Conservation (phyloP, 1,140 invertebrate genomes). For the Bombus confusus region DNA sequence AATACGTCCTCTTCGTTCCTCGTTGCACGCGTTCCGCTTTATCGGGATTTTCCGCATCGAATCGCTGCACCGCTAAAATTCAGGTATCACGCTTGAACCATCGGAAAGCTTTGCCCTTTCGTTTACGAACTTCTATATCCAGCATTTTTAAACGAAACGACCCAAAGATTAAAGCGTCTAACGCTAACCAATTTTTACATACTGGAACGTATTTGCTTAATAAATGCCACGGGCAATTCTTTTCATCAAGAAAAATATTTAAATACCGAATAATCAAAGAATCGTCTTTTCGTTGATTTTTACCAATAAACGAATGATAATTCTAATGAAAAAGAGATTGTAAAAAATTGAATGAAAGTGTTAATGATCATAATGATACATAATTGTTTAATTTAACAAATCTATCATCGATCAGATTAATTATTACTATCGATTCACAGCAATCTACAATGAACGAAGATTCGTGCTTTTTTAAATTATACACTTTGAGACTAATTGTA, state of each 20-base stretch:
- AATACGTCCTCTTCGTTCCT: conserved; percentile 88
- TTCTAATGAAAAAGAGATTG: neutral
- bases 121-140: neutral
- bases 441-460: neutral
- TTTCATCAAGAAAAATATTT: no score
- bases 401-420: neutral
- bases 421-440: neutral
- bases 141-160: no score
- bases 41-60: conserved; percentile 44
- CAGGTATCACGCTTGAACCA: conserved; percentile 26
- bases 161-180: neutral
- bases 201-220: neutral
- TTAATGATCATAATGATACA: neutral
- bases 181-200: neutral
- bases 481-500: conserved; percentile 28
- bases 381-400: neutral
- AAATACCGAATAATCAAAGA: neutral
- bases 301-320: no score
- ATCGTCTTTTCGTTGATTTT: neutral
- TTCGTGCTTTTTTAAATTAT: neutral
- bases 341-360: neutral
- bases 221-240: no score
- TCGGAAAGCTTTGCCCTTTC: neutral
- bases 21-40: conserved; percentile 87
- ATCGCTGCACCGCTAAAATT: conserved; percentile 51